These are phyloP conservation scores for Sakesphorus luctuosus DNA, from an alignment of 2,113 vertebrate species.

Conservation along the genomic window DNA sequence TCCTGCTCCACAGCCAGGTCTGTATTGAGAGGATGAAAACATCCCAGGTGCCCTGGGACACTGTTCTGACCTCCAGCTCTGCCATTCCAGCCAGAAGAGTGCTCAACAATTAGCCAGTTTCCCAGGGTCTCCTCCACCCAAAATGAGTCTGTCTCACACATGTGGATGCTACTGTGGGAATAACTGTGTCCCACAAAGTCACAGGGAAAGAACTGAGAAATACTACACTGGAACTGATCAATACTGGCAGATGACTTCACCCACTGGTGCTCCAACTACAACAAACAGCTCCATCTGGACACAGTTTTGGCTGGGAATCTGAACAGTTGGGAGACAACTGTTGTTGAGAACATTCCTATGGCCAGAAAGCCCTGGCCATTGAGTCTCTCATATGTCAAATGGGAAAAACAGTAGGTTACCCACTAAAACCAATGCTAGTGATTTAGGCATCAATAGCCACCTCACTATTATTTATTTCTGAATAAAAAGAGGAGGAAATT, in stretches of 20 bases:
- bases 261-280: background rate
- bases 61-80: background rate
- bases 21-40: background rate
- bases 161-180: fast-evolving
- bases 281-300: background rate
- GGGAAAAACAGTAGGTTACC: background rate
- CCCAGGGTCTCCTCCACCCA: background rate
- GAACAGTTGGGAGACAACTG: background rate
- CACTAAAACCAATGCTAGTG: background rate
- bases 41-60: background rate
- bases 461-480: background rate
- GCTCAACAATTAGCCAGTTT: background rate
- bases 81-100: background rate
- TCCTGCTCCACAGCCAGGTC: background rate
- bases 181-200: background rate
- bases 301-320: background rate
- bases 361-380: background rate
- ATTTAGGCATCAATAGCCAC: background rate
- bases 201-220: background rate
- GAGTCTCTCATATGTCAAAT: background rate
- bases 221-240: background rate
- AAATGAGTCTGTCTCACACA: background rate
- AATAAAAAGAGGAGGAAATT: background rate
- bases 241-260: background rate
- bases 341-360: background rate